Conservation (phyloP, 2,888 invertebrate species). For the Drosophila kokeensis region DNA sequence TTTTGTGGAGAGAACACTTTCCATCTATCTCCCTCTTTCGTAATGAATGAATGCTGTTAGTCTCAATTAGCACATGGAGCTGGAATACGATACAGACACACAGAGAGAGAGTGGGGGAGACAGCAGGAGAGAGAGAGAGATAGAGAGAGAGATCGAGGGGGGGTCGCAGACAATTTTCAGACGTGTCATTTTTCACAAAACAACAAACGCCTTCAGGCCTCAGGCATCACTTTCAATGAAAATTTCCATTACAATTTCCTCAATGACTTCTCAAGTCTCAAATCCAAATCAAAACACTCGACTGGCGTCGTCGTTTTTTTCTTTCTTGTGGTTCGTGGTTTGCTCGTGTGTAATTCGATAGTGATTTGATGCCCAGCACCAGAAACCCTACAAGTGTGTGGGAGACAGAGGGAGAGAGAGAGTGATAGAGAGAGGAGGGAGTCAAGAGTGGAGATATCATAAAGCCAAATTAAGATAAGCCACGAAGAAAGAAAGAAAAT, state of each 20-base stretch:
- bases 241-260: slow-evolving; percentile 65
- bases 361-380: slow-evolving; percentile 65
- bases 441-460: slow-evolving; percentile 67
- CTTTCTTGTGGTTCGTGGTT: slow-evolving; percentile 55
- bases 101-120: background rate
- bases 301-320: slow-evolving; percentile 42
- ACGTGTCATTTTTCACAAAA: slow-evolving; percentile 76
- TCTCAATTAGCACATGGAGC: slow-evolving; percentile 47
- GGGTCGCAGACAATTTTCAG: slow-evolving; percentile 43
- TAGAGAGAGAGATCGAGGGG: background rate
- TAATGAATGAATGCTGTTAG: slow-evolving; percentile 46
- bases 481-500: slow-evolving; percentile 54
- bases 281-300: slow-evolving; percentile 50
- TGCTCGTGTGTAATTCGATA: slow-evolving; percentile 65
- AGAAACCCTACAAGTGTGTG: slow-evolving; percentile 68
- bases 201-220: slow-evolving; percentile 56
- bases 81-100: slow-evolving; percentile 12
- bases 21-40: background rate
- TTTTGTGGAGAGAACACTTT: slow-evolving; percentile 2
- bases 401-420: background rate
- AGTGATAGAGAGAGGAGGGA: slow-evolving; percentile 13
- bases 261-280: slow-evolving; percentile 51
- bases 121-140: background rate
- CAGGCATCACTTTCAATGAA: slow-evolving; percentile 65
- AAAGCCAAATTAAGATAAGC: slow-evolving; percentile 76